Base-by-base conservation (phyloP, 2,113 vertebrate genomes). In the Pao palembangensis region DNA sequence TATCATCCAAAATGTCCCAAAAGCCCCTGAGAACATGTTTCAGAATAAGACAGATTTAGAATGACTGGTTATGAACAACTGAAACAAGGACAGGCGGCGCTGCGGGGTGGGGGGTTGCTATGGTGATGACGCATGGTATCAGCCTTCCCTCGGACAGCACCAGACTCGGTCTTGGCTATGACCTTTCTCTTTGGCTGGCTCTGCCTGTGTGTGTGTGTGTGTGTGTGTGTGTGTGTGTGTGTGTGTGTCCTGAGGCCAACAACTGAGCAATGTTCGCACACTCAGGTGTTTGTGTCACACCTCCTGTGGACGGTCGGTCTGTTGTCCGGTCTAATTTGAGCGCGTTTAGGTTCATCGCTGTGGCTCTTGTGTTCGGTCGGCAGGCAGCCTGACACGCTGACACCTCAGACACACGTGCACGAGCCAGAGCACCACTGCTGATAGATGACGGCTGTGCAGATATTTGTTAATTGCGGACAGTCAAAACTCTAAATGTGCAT, bases 111-210 rank as follows among this genome's bases (percentile, higher is more conserved):
- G 11, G 34, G 76, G 74, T 76, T 68, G 71, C 69, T 76, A 64
- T 69, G 38, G 72, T 73, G 78, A 28, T 77, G 75, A 70, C 75
- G 65, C 64, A 63, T 56, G 51, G 43, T 68, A 61, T 66, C 63
- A 66, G 68, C 44, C 14, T 43, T 28, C 59, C 75, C 55, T 54
- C 55, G 15, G 66, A 69, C 63, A 31, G 11, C 34, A 51, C 16
- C 42, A 63, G 42, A 61, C 59, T 68, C 53, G 60, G 60, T 73
- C 62, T 67, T 64, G 53, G 58, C 74, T 52, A 11, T 77, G 76
- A 81, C 76, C 79, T 87, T 80, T 80, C 69, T 54, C 51, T 71
- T 78, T 72, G 44, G 58, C 77, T 58, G 50, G 51, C 25, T 63
- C 16, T 55, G 1, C 63, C 10, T 62, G 14, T 59, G 53, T 49